Conservation (phyloP, 2,888 invertebrate species). For the Xanthorhoe designata region DNA sequence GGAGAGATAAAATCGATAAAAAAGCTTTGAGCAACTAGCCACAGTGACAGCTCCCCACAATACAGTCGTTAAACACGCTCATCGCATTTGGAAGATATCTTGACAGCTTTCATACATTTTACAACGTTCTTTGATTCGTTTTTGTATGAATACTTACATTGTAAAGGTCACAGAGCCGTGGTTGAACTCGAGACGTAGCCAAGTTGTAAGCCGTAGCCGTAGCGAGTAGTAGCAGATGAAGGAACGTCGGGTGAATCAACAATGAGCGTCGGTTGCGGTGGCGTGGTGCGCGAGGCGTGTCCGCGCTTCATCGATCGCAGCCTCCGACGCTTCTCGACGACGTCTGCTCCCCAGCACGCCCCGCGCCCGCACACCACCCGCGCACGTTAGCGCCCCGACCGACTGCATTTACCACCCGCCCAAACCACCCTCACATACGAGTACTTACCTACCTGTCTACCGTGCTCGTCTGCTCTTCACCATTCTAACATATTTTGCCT, state of each 20-base stretch:
- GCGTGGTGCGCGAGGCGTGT: slow-evolving; percentile 82
- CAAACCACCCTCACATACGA: slow-evolving; percentile 61
- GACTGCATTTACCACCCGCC: slow-evolving; percentile 83
- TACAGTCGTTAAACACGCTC: slow-evolving; percentile 83
- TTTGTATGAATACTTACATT: slow-evolving; percentile 44
- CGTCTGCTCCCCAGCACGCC: slow-evolving; percentile 69
- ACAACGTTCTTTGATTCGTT: slow-evolving; percentile 58
- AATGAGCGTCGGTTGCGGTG: slow-evolving; percentile 68
- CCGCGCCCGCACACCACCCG: slow-evolving; percentile 57
- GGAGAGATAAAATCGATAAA: slow-evolving; percentile 69
- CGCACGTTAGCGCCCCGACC: slow-evolving; percentile 83
- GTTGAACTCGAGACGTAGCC: slow-evolving; percentile 23
- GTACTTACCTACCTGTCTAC: slow-evolving; percentile 69
- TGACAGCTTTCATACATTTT: slow-evolving; percentile 72
- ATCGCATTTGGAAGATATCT: slow-evolving; percentile 74
- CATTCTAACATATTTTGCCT: slow-evolving; percentile 61
- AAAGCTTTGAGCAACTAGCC: slow-evolving; percentile 64
- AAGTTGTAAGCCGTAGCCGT: slow-evolving; percentile 28
- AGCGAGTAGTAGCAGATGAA: slow-evolving; percentile 45
- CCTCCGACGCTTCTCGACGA: slow-evolving; percentile 83
- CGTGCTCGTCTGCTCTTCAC: slow-evolving; percentile 56
- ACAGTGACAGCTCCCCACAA: slow-evolving; percentile 78
- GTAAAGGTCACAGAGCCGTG: slow-evolving; percentile 27
- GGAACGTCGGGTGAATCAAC: slow-evolving; percentile 68
- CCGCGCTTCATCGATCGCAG: slow-evolving; percentile 85